Evolutionary conservation across 2,888 invertebrate species (phyloP).

Genomic region (Hirtodrosophila confusa): DNA sequence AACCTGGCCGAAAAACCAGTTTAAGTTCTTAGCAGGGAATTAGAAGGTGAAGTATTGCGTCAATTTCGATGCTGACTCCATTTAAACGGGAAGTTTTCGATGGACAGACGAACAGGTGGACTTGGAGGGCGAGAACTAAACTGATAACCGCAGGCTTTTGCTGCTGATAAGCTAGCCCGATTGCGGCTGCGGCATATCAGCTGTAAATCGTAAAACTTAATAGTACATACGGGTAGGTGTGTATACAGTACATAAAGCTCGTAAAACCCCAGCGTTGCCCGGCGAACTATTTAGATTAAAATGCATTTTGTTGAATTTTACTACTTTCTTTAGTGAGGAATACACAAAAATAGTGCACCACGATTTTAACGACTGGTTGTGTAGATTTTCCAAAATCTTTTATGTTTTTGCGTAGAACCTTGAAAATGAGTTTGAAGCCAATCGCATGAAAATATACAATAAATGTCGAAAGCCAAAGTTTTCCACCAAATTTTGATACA

Average conservation of each 20-base stretch:
- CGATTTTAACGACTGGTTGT: no score
- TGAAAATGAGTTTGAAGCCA: no score
- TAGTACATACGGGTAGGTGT: not conserved
- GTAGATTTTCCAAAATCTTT: no score
- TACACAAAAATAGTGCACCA: no score
- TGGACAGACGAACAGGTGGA: constrained; percentile 7
- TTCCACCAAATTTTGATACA: no score
- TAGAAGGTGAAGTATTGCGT: not conserved
- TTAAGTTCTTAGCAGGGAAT: not conserved
- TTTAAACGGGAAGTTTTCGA: constrained; percentile 1
- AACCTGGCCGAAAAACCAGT: not conserved
- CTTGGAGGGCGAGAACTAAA: constrained; percentile 5
- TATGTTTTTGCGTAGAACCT: no score
- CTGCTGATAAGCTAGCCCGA: constrained; percentile 44
- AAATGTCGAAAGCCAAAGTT: no score
- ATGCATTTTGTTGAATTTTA: no score
- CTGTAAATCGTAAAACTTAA: constrained; percentile 37
- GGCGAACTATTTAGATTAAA: no score
- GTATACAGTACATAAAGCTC: not conserved
- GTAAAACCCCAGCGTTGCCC: no score
- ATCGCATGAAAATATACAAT: no score
- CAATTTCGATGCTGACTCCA: not conserved
- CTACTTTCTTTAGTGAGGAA: no score
- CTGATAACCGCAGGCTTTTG: constrained; percentile 38
- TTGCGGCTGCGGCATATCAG: constrained; percentile 37